Conservation (phyloP, 2,113 vertebrate species). For the Ibidorhyncha struthersii region DNA sequence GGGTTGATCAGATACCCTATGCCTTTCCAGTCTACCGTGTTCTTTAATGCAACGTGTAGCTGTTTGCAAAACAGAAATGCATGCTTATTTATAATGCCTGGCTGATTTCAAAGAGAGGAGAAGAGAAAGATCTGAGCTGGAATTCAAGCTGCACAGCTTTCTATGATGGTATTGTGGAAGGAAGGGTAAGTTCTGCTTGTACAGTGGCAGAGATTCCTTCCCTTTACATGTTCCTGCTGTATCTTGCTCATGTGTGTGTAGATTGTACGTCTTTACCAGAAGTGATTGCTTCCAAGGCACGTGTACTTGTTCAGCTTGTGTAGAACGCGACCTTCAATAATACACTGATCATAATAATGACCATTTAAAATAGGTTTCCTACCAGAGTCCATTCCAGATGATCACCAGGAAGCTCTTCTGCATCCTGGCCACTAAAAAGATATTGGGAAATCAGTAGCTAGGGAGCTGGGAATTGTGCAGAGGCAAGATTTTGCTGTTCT, state of each 20-base stretch:
- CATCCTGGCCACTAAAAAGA: background rate
- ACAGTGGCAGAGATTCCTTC: background rate
- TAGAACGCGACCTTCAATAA: background rate
- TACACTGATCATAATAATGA: background rate
- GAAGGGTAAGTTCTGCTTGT: background rate
- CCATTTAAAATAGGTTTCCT: background rate
- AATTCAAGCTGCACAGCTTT: background rate
- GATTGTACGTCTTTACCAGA: background rate
- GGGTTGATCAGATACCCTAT: background rate
- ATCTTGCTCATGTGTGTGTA: background rate
- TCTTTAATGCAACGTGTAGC: background rate
- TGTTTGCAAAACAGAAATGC: background rate
- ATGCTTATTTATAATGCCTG: background rate
- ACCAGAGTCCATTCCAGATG: background rate
- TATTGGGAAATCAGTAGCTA: background rate
- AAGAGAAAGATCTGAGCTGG: background rate
- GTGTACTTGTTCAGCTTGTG: background rate
- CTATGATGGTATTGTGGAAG: accelerated
- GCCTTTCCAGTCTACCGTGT: background rate
- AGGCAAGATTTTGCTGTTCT: slow-evolving; percentile 3
- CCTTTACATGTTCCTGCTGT: background rate
- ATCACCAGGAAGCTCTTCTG: background rate
- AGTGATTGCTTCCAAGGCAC: background rate
- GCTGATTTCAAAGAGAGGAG: background rate
- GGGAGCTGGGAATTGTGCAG: background rate